Conservation (phyloP, 1,140 invertebrate species). For the Campoletis sonorensis region DNA sequence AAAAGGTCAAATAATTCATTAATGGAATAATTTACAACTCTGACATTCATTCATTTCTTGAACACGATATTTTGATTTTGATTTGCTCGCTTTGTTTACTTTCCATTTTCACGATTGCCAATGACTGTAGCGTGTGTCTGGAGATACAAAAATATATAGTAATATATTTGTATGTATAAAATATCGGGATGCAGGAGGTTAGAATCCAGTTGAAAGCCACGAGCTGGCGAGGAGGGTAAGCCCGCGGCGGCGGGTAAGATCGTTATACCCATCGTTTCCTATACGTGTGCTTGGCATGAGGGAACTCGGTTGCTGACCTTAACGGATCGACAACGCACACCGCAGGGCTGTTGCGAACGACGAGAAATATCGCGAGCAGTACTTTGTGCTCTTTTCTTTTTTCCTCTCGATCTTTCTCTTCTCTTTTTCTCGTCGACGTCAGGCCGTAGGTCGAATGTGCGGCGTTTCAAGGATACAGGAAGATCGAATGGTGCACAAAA, state of each 20-base stretch:
- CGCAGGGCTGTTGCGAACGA: conserved; percentile 23
- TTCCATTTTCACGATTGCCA: no score
- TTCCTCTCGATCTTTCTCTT: conserved; percentile 4
- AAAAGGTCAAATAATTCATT: no score
- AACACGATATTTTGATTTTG: no score
- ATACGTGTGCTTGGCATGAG: conserved; percentile 23
- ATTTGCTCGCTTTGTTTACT: no score
- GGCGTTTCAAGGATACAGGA: conserved; percentile 12
- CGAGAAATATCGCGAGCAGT: conserved; percentile 19
- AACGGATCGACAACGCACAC: conserved; percentile 48
- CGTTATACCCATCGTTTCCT: conserved; percentile 16
- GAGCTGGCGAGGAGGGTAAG: conserved; percentile 10
- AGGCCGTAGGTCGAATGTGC: conserved; percentile 15
- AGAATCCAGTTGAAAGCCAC: conserved; percentile 6
- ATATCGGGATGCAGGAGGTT: background rate
- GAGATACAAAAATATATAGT: background rate
- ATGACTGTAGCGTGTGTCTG: no score
- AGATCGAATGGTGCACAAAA: background rate
- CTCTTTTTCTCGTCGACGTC: conserved; percentile 4
- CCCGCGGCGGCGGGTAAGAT: background rate
- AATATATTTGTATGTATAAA: background rate
- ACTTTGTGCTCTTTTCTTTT: background rate
- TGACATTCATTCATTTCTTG: no score
- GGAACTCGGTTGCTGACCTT: conserved; percentile 52
- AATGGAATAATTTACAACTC: no score